Evolutionary conservation across 2,113 vertebrate genomes (phyloP).

Genomic region (Gorsachius goisagi): DNA sequence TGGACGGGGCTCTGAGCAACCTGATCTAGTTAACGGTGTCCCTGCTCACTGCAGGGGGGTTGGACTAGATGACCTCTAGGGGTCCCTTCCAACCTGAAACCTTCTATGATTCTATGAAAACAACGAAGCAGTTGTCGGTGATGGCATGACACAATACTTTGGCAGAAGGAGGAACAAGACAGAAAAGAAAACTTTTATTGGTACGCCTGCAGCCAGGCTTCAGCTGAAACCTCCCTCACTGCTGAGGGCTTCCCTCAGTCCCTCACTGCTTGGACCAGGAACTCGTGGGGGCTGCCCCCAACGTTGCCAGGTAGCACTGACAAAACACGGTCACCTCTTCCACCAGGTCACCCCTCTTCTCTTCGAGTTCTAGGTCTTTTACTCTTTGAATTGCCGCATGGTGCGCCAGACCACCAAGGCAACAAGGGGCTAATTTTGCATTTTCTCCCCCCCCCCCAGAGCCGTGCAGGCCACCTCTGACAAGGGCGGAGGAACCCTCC

Average conservation of each 20-base stretch:
- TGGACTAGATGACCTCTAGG: too few relatives aligned
- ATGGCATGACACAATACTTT: fast-evolving
- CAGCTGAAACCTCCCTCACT: neutral
- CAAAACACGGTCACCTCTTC: neutral
- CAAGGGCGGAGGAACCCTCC: neutral
- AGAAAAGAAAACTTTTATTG: too few relatives aligned
- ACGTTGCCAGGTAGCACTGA: fast-evolving
- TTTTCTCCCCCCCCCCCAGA: too few relatives aligned
- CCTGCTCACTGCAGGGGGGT: too few relatives aligned
- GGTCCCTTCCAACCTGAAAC: too few relatives aligned
- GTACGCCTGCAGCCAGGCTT: neutral
- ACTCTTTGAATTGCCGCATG: neutral
- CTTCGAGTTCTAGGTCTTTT: neutral
- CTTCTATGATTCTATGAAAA: too few relatives aligned
- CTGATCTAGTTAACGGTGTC: too few relatives aligned
- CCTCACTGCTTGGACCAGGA: neutral
- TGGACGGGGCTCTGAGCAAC: too few relatives aligned
- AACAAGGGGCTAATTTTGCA: neutral
- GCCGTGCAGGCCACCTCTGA: neutral
- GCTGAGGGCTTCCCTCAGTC: neutral
- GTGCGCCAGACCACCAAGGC: neutral
- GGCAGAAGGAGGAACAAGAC: neutral
- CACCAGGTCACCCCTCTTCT: neutral
- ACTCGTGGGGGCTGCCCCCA: fast-evolving
- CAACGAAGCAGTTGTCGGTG: neutral